Conservation (phyloP, 2,888 invertebrate genomes). For the Archaeoteleia sp. region DNA sequence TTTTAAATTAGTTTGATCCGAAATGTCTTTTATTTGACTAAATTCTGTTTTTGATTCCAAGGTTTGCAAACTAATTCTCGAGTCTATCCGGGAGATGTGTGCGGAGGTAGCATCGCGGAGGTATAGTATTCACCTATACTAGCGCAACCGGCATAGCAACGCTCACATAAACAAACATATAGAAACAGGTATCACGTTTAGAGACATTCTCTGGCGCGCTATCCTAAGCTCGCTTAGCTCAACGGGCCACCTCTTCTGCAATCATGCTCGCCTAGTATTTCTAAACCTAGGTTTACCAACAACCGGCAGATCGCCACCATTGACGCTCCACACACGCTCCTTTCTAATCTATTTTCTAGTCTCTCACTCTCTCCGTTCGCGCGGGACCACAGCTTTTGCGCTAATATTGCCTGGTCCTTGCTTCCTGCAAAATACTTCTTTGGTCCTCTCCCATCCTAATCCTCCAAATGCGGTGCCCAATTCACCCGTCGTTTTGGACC, state of each 20-base stretch:
- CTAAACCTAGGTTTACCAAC: constrained; percentile 83
- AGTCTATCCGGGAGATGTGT: too few relatives aligned
- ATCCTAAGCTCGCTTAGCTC: constrained; percentile 73
- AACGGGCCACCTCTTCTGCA: constrained; percentile 68
- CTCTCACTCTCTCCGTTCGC: constrained; percentile 41
- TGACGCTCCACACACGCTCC: constrained; percentile 51
- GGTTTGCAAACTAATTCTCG: too few relatives aligned
- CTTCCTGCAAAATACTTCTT: constrained; percentile 49
- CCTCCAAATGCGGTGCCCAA: constrained; percentile 58
- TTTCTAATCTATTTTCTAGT: constrained; percentile 63
- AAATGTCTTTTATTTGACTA: too few relatives aligned
- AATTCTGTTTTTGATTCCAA: too few relatives aligned
- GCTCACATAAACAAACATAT: constrained; percentile 43
- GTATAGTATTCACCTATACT: constrained; percentile 28
- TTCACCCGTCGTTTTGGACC: constrained; percentile 52
- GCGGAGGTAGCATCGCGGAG: constrained; percentile 20
- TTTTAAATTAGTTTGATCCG: too few relatives aligned
- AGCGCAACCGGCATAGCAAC: constrained; percentile 47
- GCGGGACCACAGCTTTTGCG: too few relatives aligned
- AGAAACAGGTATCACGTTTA: constrained; percentile 64
- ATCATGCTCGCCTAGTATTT: constrained; percentile 77
- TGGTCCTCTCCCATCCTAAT: constrained; percentile 58
- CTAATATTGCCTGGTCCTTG: constrained; percentile 4
- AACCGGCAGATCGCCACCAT: constrained; percentile 73
- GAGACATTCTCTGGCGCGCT: constrained; percentile 73